Percentiles rank a stretch among this genome's conserved stretches.
These are phyloP conservation scores for Diphyllodes magnificus DNA, from an alignment of 2,113 vertebrate genomes.

Conservation along the genomic window DNA sequence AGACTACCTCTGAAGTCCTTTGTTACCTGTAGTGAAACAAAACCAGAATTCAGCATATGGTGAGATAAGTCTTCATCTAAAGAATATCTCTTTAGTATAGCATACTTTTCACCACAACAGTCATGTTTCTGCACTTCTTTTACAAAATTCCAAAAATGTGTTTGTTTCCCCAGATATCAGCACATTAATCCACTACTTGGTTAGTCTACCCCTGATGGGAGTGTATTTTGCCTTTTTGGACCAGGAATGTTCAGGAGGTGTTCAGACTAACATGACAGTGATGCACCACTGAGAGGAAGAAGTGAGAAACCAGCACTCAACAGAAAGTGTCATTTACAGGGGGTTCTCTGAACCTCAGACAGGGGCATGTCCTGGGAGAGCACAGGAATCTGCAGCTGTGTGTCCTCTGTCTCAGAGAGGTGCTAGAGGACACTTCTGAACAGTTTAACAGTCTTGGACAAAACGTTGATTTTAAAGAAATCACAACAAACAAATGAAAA, in stretches of 20 bases:
- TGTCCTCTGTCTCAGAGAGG: not conserved
- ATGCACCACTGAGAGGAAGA: not conserved
- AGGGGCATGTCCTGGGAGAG: not conserved
- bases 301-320: not conserved
- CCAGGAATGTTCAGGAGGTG: not conserved
- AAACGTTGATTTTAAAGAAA: not conserved
- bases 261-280: not conserved
- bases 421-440: not conserved
- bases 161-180: not conserved
- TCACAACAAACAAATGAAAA: not conserved
- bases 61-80: not conserved
- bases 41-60: not conserved
- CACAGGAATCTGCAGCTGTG: not conserved
- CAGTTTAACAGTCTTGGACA: not conserved
- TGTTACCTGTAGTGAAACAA: constrained; percentile 17
- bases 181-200: not conserved
- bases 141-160: not conserved
- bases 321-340: not conserved
- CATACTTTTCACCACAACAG: not conserved
- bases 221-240: not conserved
- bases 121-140: not conserved
- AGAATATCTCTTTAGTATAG: not conserved
- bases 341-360: not conserved
- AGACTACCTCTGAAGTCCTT: not conserved
- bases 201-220: not conserved